Evolutionary conservation across 35 echinoderm and acorn worm species (phyloP).

Genomic region (Lytechinus pictus): DNA sequence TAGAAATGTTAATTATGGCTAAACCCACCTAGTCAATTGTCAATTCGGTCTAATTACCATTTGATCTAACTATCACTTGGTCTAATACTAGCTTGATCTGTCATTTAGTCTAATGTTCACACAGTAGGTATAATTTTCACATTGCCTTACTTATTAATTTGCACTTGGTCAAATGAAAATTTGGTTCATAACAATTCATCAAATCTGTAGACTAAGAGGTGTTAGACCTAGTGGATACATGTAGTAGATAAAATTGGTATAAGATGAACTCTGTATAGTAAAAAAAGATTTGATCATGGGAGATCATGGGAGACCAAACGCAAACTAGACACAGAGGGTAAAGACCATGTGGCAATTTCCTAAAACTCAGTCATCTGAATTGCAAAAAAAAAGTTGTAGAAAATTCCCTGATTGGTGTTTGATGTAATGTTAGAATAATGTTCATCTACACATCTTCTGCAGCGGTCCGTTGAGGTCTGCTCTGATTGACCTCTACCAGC

Average conservation of each 20-base stretch:
- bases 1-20: background rate
- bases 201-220: too few relatives aligned
- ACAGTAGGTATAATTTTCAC: too few relatives aligned
- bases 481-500: conserved; percentile 66
- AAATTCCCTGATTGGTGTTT: background rate
- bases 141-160: too few relatives aligned
- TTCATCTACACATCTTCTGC: conserved; percentile 3
- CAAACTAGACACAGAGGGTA: background rate
- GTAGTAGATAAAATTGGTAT: background rate
- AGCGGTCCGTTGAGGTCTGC: background rate
- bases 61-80: too few relatives aligned
- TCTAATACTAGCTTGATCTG: too few relatives aligned
- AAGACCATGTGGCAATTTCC: background rate
- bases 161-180: too few relatives aligned
- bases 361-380: background rate
- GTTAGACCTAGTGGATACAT: background rate
- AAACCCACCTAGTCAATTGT: too few relatives aligned
- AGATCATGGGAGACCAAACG: background rate
- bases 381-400: background rate
- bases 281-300: background rate
- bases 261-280: background rate
- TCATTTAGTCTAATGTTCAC: too few relatives aligned
- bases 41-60: too few relatives aligned
- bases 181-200: too few relatives aligned
- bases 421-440: background rate